A percentile compares a stretch with the other conserved stretches of the same genome.
Conservation (phyloP, 1,140 invertebrate genomes). For the Wiebesia pumilae region DNA sequence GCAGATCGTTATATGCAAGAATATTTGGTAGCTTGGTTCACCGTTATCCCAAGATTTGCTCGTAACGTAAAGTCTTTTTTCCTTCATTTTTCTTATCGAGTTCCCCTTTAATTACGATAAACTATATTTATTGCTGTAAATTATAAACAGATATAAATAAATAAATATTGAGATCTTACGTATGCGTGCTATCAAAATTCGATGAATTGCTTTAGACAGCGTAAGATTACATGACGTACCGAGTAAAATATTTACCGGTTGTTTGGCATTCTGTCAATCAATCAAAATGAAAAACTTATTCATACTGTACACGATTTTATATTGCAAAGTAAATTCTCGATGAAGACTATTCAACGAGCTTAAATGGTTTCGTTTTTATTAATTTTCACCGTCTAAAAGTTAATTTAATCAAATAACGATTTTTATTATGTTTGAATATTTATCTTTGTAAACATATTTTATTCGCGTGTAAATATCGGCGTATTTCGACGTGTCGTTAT, state of each 20-base stretch:
- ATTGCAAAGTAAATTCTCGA: not conserved
- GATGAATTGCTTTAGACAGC: slow-evolving; percentile 25
- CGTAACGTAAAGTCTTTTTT: not conserved
- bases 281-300: not conserved
- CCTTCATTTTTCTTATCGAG: not conserved
- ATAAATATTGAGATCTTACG: slow-evolving; percentile 25
- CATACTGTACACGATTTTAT: not conserved
- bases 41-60: not conserved
- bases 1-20: slow-evolving; percentile 57
- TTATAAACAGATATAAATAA: slow-evolving; percentile 32
- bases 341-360: not conserved
- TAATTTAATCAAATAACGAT: slow-evolving; percentile 16
- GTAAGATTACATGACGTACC: slow-evolving; percentile 2
- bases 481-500: slow-evolving; percentile 14
- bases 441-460: not conserved
- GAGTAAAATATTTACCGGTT: slow-evolving; percentile 32
- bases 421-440: not conserved
- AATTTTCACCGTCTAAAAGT: not conserved
- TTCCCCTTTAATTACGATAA: slow-evolving; percentile 39
- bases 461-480: slow-evolving; percentile 22
- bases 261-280: not conserved
- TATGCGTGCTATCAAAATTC: slow-evolving; percentile 34
- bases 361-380: slow-evolving; percentile 16
- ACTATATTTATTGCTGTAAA: slow-evolving; percentile 43
- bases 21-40: slow-evolving; percentile 55